Base-by-base conservation (phyloP, 2,797 vertebrate genomes). In the Luscinia luscinia region DNA sequence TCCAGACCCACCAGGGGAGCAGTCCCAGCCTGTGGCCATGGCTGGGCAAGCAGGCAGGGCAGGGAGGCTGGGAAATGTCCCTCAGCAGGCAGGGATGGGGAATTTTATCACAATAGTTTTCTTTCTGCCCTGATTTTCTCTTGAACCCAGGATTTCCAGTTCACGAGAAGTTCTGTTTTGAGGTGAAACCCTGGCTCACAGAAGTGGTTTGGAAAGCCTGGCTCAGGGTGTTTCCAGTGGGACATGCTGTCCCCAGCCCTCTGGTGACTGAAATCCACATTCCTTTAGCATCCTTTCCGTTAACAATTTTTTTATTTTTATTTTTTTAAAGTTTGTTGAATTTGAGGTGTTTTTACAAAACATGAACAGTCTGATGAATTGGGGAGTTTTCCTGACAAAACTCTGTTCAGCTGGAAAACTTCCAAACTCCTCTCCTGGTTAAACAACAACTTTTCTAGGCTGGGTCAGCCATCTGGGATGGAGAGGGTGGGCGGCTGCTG, bases 381-480 rank as follows among this genome's bases (percentile, higher is more conserved):
- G 90, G 52, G 67, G 83, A 94, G 85, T 90, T 95, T 92, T 96
- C 92, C 77, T 95, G 84, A 94, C 84, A 87, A 84, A 95, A 82
- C 74, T 74, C 82, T 40, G 22, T 46, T 86, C 28, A 9, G 16
- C 4, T 96, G 94, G 93, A 92, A 94, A 84, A 49, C 45, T 64
- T 94, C 86, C 95, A 93, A 92, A 36, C 77, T 87, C 70, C 57
- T 92, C 80, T 92, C 18, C 77, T 94, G 76, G 89, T 96, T 90
- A 57, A 97, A 94, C 74, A 94, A 88, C 85, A 94, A 88, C 85
- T 95, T 95, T 68, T 52, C 87, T 84, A 84, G 93, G 95, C 95
- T 93, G 94, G 91, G 89, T 93, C 95, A 94, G 96, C 95, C 92
- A 93, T 93, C 89, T 95, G 93, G 83, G 92, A 70, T 94, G 28